Evolutionary conservation across 2,113 vertebrate genomes (phyloP).

Genomic region (Hoplias malabaricus): DNA sequence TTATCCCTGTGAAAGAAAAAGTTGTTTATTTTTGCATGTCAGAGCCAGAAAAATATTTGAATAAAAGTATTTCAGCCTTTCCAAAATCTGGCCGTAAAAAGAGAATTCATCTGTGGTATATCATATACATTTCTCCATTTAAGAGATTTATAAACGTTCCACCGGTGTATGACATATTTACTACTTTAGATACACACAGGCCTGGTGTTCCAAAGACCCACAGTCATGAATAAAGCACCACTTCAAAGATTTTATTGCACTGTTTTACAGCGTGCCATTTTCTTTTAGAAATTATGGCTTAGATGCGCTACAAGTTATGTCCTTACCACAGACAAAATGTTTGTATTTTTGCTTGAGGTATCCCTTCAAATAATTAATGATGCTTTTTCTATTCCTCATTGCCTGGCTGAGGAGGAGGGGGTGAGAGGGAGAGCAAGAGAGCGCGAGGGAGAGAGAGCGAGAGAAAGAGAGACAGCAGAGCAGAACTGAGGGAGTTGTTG

Average conservation of each 20-base stretch:
- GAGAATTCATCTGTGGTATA: conserved; percentile 1
- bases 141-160: conserved; percentile 15
- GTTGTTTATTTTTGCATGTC: conserved; percentile 40
- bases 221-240: not conserved
- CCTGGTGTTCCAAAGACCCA: conserved; percentile 15
- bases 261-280: conserved; percentile 17
- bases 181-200: conserved; percentile 13
- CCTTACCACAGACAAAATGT: not conserved
- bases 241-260: conserved; percentile 3
- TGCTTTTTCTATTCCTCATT: conserved; percentile 2
- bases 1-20: conserved; percentile 54
- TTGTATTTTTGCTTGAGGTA: not conserved
- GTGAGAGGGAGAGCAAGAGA: not conserved
- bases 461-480: conserved; percentile 13
- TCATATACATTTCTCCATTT: conserved; percentile 9
- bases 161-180: conserved; percentile 24
- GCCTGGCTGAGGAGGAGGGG: conserved; percentile 5
- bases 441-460: not conserved
- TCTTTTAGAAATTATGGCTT: conserved; percentile 3
- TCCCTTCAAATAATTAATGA: conserved; percentile 7
- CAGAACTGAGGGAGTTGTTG: conserved; percentile 22
- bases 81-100: conserved; percentile 16
- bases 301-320: not conserved
- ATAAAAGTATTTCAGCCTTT: conserved; percentile 30
- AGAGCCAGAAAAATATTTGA: conserved; percentile 37